Percentiles rank a stretch among this genome's conserved stretches.
phyloP scores from a whole-genome alignment of 1,140 invertebrate species.

The Scylla paramamosain region DNA sequence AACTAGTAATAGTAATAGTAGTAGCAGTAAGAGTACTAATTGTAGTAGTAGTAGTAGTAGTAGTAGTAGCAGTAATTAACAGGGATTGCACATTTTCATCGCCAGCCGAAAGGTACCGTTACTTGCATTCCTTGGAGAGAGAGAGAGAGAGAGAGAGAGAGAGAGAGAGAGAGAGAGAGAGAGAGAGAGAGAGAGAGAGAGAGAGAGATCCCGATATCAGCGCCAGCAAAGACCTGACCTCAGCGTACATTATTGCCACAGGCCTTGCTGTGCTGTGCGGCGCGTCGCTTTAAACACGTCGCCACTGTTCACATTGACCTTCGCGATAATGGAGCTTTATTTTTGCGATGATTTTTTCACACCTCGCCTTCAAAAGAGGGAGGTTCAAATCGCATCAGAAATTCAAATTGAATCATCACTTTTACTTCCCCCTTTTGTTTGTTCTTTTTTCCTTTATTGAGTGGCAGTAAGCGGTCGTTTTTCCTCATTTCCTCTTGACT shows the following conservation, averaged over 20 bases:
- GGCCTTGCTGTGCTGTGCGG: too few species aligned
- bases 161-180: constrained; percentile 52
- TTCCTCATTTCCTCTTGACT: constrained; percentile 2
- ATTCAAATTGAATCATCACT: background rate
- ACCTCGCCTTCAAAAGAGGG: background rate
- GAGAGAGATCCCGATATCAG: background rate
- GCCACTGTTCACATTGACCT: background rate
- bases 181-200: constrained; percentile 38
- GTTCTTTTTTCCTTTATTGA: background rate
- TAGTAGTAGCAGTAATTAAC: too few species aligned
- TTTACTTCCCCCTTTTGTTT: background rate
- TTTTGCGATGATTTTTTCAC: background rate
- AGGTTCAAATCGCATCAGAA: background rate
- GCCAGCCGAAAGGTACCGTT: too few species aligned
- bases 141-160: constrained; percentile 29
- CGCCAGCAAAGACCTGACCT: too few species aligned
- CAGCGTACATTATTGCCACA: too few species aligned
- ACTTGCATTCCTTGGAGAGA: background rate
- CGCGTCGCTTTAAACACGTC: too few species aligned
- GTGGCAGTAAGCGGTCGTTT: constrained; percentile 6
- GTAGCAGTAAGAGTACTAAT: too few species aligned
- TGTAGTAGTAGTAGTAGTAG: too few species aligned
- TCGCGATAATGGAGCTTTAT: background rate
- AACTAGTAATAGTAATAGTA: too few species aligned
- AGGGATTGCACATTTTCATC: too few species aligned